Conservation (phyloP, 2,797 vertebrate species). For the Xenentodon cancila region DNA sequence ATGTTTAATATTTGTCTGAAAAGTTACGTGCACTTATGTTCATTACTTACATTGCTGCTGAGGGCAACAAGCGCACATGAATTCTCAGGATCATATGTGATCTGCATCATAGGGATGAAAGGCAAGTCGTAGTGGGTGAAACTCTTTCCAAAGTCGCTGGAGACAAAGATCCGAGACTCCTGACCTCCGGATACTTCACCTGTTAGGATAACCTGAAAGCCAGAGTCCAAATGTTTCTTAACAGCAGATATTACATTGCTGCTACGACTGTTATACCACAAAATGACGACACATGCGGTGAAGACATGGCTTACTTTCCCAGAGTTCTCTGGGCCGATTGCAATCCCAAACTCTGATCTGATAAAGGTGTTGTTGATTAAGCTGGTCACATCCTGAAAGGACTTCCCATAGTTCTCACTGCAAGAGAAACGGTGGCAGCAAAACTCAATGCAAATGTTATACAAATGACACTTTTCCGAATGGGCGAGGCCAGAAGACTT, state of each 20-base stretch:
- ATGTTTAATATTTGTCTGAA: too few relatives aligned
- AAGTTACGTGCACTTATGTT: neutral
- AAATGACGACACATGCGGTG: neutral
- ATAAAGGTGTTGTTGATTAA: slow-evolving; percentile 96
- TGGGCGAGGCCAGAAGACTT: slow-evolving; percentile 10
- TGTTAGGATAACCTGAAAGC: slow-evolving; percentile 90
- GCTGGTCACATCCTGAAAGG: slow-evolving; percentile 88
- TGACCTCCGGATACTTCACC: slow-evolving; percentile 86
- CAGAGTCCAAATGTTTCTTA: slow-evolving; percentile 14
- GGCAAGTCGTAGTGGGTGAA: slow-evolving; percentile 86
- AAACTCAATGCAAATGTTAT: slow-evolving; percentile 35
- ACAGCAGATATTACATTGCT: neutral
- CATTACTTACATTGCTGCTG: slow-evolving; percentile 83
- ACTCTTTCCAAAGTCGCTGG: slow-evolving; percentile 86
- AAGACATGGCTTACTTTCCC: slow-evolving; percentile 85
- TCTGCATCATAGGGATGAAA: slow-evolving; percentile 87
- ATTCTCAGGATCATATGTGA: slow-evolving; percentile 86
- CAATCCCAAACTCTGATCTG: slow-evolving; percentile 91
- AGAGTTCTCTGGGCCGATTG: slow-evolving; percentile 90
- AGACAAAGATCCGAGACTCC: slow-evolving; percentile 88
- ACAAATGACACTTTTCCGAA: neutral
- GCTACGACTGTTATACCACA: neutral
- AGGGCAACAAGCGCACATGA: slow-evolving; percentile 82
- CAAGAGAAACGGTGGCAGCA: slow-evolving; percentile 24
- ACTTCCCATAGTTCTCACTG: slow-evolving; percentile 94